These are phyloP conservation scores for Alligator mississippiensis DNA, from an alignment of 2,113 vertebrate genomes.

Conservation along the genomic window DNA sequence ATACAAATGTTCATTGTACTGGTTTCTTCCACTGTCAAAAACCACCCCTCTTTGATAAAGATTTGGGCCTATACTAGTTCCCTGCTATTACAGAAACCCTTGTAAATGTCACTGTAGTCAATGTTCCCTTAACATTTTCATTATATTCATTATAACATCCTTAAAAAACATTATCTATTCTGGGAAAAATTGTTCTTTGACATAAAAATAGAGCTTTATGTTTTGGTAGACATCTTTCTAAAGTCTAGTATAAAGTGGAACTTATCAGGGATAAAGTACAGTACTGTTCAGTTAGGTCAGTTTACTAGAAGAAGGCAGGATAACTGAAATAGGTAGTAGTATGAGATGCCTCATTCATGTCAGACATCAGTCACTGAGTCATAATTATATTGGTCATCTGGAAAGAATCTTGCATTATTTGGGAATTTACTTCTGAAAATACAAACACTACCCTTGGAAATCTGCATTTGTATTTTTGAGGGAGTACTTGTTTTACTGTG, in stretches of 20 bases:
- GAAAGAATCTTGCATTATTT: neutral
- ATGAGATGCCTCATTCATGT: neutral
- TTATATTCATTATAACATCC: conserved; percentile 27
- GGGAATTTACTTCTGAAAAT: neutral
- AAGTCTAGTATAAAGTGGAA: neutral
- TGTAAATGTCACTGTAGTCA: conserved; percentile 48
- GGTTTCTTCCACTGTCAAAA: conserved; percentile 25
- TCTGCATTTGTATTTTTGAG: neutral
- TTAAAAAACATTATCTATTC: conserved; percentile 36
- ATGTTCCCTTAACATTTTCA: conserved; percentile 34
- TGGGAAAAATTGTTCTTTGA: neutral
- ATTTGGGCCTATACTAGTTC: conserved; percentile 28
- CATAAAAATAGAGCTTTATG: conserved; percentile 14
- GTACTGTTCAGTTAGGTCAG: neutral
- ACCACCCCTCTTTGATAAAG: conserved; percentile 50
- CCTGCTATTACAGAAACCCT: conserved; percentile 56
- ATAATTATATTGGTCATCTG: neutral
- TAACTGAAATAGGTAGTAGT: too few relatives aligned
- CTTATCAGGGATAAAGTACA: neutral
- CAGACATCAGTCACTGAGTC: neutral
- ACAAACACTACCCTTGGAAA: neutral
- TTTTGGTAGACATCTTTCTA: conserved; percentile 4
- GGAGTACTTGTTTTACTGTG: neutral
- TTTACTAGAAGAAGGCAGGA: neutral
- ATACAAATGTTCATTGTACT: conserved; percentile 39